Evolutionary conservation across 2,797 vertebrate species (phyloP), one percentile per base, ranked within the genome.

Genomic region (Sebastes alutus): DNA sequence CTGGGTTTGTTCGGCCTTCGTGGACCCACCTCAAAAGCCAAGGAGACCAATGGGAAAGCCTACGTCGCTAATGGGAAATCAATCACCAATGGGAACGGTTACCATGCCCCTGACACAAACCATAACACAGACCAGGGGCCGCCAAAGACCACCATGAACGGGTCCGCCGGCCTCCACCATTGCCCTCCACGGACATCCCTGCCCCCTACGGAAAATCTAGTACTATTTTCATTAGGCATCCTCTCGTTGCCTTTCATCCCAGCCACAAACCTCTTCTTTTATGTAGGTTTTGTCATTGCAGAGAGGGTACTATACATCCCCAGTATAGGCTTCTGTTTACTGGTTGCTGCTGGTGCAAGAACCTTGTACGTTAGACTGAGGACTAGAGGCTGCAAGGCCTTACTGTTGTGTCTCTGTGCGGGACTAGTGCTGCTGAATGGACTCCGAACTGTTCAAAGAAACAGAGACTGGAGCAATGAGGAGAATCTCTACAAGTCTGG

Each of bases 231-330:
- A 78, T 83, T 99, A 71, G 97, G 97, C 86, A 92, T 99, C 78
- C 92, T 99, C 92, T 95, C 97, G 35, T 87, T 99, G 80, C 98
- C 99, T 72, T 99, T 99, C 90, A 80, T 99, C 87, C 99, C 99
- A 63, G 99, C 99, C 87, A 97, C 97, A 63, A 99, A 99, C 95
- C 92, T 99, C 9, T 99, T 99, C 96, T 99, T 99, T 92, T 99
- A 99, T 80, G 98, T 99, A 7, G 99, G 99, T 86, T 99, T 99
- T 92, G 98, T 99, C 81, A 97, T 99, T 84, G 99, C 99, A 80
- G 99, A 99, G 95, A 96, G 99, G 94, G 97, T 99, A 18, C 96
- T 99, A 4, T 99, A 99, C 96, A 98, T 99, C 89, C 99, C 99
- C 91, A 99, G 99, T 91, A 98, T 99, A 93, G 99, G 99, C 90